phyloP scores from a whole-genome alignment of 2,888 invertebrate species.

The Lochmaea crataegi region DNA sequence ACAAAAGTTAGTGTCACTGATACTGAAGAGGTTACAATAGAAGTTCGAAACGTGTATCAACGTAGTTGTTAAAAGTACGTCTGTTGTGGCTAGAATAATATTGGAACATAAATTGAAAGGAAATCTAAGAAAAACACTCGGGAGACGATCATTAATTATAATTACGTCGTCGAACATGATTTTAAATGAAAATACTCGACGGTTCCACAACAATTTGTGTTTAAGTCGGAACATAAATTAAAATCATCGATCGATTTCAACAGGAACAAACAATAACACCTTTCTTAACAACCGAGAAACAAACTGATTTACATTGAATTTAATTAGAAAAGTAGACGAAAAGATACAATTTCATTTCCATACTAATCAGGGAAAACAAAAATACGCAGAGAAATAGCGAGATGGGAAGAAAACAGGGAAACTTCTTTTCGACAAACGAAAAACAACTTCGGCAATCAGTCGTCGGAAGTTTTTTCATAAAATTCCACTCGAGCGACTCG shows the following conservation, averaged over 20 bases:
- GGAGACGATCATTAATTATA: background rate
- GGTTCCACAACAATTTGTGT: background rate
- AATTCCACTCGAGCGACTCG: slow-evolving; percentile 36
- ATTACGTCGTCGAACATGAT: background rate
- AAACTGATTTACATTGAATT: slow-evolving; percentile 35
- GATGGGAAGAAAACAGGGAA: background rate
- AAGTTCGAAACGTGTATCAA: no score
- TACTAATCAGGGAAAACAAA: slow-evolving; percentile 29
- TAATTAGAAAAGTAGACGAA: slow-evolving; percentile 23
- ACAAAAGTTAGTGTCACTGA: no score
- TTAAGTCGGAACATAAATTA: background rate
- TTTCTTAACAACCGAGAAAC: slow-evolving; percentile 21
- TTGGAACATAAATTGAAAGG: no score
- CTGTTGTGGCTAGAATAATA: no score
- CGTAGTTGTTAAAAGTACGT: no score
- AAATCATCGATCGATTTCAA: background rate
- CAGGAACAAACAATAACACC: slow-evolving; percentile 9
- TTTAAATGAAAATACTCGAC: background rate
- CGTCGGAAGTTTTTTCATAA: slow-evolving; percentile 29
- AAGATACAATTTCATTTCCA: slow-evolving; percentile 34
- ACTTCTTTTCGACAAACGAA: slow-evolving; percentile 28
- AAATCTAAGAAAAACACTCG: no score
- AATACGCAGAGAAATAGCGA: slow-evolving; percentile 17
- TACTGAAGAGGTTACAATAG: no score
- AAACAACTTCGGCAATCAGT: slow-evolving; percentile 37